phyloP scores from a whole-genome alignment of 2,113 vertebrate genomes.

The Balaenoptera acutorostrata region DNA sequence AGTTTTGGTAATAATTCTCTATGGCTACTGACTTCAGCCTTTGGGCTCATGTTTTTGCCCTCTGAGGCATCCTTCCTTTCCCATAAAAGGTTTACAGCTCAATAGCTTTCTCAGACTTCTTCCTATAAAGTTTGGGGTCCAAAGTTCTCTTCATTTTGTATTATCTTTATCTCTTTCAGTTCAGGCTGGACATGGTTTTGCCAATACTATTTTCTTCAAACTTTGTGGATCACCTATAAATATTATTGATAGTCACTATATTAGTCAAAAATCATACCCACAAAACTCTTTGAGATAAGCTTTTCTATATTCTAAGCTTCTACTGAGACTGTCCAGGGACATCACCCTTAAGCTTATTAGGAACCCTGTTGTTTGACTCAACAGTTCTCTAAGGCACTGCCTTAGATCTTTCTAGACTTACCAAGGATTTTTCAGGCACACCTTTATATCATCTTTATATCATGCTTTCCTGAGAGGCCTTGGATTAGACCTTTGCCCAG shows the following conservation, averaged over 20 bases:
- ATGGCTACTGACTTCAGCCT: background rate
- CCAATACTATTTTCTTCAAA: background rate
- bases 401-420: background rate
- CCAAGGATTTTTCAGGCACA: background rate
- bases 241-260: background rate
- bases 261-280: background rate
- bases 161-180: background rate
- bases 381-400: background rate
- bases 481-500: background rate
- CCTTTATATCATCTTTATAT: background rate
- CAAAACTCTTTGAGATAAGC: background rate
- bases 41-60: background rate
- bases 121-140: background rate
- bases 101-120: background rate
- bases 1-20: background rate
- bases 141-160: background rate
- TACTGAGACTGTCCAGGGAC: background rate
- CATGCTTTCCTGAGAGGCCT: background rate
- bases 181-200: background rate
- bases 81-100: background rate
- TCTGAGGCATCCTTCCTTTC: background rate
- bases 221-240: background rate
- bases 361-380: background rate
- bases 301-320: background rate
- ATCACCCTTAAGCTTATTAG: background rate